Evolutionary conservation across 2,888 invertebrate genomes (phyloP).

Genomic region (Rhyacophila evoluta): DNA sequence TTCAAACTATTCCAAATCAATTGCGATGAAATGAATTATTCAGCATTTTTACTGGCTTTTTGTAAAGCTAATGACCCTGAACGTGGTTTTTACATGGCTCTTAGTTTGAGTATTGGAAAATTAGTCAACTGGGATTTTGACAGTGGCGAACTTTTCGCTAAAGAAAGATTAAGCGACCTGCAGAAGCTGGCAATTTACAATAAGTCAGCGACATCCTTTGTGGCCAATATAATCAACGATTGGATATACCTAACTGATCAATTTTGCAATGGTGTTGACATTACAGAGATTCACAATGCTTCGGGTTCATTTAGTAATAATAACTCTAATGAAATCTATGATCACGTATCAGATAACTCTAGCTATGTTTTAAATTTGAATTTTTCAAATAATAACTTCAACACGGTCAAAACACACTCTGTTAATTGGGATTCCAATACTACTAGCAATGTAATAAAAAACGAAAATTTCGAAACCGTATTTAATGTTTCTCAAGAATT

Average conservation of each 20-base stretch:
- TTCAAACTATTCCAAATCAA: slow-evolving; percentile 70
- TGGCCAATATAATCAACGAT: slow-evolving; percentile 60
- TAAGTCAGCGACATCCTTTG: slow-evolving; percentile 62
- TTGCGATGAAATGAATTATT: slow-evolving; percentile 70
- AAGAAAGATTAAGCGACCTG: slow-evolving; percentile 62
- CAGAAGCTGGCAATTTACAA: slow-evolving; percentile 62
- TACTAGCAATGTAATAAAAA: not conserved
- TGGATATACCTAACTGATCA: slow-evolving; percentile 56
- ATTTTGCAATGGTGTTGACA: slow-evolving; percentile 32
- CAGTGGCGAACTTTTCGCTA: slow-evolving; percentile 67
- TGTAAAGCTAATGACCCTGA: slow-evolving; percentile 71
- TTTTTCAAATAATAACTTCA: too few species aligned
- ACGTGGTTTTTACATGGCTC: slow-evolving; percentile 71
- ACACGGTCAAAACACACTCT: too few species aligned
- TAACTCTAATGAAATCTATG: not conserved
- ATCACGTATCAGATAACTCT: not conserved
- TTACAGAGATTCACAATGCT: slow-evolving; percentile 6
- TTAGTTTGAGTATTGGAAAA: slow-evolving; percentile 71
- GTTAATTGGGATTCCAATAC: too few species aligned
- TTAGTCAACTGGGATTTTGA: slow-evolving; percentile 65
- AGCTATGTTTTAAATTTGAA: too few species aligned
- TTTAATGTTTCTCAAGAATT: slow-evolving; percentile 27
- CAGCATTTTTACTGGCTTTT: slow-evolving; percentile 73
- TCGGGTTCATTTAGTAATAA: not conserved
- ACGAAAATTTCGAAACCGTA: not conserved